Conservation (phyloP, 2,113 vertebrate genomes). For the Emydura subglobosa region DNA sequence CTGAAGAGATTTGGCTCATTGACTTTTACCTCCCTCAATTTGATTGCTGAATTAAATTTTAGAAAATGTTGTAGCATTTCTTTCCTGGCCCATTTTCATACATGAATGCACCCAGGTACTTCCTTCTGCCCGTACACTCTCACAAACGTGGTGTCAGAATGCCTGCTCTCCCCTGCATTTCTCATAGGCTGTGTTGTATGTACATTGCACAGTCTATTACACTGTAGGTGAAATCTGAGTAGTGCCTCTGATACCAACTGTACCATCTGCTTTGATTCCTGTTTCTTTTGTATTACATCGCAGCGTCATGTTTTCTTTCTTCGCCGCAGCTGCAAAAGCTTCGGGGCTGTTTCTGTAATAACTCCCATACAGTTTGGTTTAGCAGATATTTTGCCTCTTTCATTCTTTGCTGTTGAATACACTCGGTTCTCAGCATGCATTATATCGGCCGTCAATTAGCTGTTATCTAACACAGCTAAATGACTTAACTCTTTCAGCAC, state of each 20-base stretch:
- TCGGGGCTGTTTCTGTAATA: slow-evolving; percentile 57
- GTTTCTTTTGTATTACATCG: slow-evolving; percentile 12
- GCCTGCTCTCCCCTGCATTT: background rate
- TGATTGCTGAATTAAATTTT: background rate
- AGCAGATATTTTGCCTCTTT: slow-evolving; percentile 60
- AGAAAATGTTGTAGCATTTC: background rate
- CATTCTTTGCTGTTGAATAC: slow-evolving; percentile 55
- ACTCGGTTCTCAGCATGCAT: slow-evolving; percentile 61
- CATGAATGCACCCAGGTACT: background rate
- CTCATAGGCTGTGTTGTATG: background rate
- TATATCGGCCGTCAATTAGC: slow-evolving; percentile 72
- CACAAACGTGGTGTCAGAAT: accelerated
- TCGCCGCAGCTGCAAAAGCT: slow-evolving; percentile 41
- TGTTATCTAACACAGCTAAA: slow-evolving; percentile 63
- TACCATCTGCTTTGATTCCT: slow-evolving; percentile 29
- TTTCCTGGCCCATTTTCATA: background rate
- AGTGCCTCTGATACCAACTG: background rate
- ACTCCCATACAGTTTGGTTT: slow-evolving; percentile 45
- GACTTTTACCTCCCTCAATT: background rate
- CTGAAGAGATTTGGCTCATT: background rate
- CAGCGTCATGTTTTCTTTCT: background rate
- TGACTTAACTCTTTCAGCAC: slow-evolving; percentile 66
- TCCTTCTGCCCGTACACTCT: background rate
- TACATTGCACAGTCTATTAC: background rate
- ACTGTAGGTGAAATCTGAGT: background rate